Percentiles rank a stretch among this genome's conserved stretches.
Evolutionary conservation across 2,797 vertebrate genomes (phyloP).

Genomic region (Sarcophilus harrisii): DNA sequence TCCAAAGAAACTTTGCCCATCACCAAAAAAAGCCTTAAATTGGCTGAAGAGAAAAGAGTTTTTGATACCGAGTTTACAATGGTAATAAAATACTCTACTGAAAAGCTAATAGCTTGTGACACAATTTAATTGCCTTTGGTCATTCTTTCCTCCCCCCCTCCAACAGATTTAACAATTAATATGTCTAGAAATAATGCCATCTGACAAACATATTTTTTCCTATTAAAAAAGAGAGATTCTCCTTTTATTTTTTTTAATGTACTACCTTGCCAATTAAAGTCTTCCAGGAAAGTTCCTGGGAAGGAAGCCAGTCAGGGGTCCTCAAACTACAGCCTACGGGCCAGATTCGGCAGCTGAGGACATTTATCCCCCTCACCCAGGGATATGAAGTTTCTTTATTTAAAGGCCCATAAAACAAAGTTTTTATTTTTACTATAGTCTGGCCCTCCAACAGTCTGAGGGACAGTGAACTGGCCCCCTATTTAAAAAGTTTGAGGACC

Average conservation of each 20-base stretch:
- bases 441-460: too few relatives aligned
- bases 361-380: too few relatives aligned
- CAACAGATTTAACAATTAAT: background rate
- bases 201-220: background rate
- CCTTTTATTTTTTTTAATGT: background rate
- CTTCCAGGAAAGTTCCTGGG: background rate
- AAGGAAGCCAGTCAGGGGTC: too few relatives aligned
- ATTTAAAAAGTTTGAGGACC: too few relatives aligned
- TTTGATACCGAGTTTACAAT: background rate
- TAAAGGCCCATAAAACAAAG: too few relatives aligned
- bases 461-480: too few relatives aligned
- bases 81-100: conserved; percentile 2
- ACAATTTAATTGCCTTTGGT: conserved; percentile 29
- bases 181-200: conserved; percentile 46
- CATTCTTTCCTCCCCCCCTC: background rate
- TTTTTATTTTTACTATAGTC: too few relatives aligned
- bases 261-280: background rate
- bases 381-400: too few relatives aligned
- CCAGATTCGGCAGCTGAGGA: too few relatives aligned
- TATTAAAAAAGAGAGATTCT: conserved; percentile 38
- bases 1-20: conserved; percentile 17
- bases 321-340: too few relatives aligned
- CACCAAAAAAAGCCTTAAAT: background rate
- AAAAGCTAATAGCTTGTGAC: conserved; percentile 44
- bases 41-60: conserved; percentile 11